phyloP scores from a whole-genome alignment of 2,888 invertebrate species.

The Nipponacmea schrenckii region DNA sequence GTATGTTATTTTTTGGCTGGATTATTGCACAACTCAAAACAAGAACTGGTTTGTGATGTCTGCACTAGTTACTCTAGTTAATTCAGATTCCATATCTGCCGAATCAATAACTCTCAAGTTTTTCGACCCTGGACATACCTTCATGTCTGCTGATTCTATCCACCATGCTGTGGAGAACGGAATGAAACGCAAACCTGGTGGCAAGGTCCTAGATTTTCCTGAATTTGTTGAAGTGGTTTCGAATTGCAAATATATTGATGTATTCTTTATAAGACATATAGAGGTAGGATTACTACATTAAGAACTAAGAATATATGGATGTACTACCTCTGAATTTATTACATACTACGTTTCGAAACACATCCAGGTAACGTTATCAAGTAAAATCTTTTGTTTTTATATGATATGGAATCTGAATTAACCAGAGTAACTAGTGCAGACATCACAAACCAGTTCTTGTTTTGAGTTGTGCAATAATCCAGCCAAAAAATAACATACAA shows the following conservation, averaged over 20 bases:
- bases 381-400: no score
- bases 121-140: slow-evolving; percentile 13
- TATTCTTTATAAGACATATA: no score
- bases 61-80: not conserved
- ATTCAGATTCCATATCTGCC: not conserved
- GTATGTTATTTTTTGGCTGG: not conserved
- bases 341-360: no score
- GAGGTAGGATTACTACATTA: no score
- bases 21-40: not conserved
- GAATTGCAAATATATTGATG: no score
- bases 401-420: not conserved
- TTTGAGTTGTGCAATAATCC: not conserved
- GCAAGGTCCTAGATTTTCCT: slow-evolving; percentile 15
- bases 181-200: not conserved
- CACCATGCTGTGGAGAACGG: slow-evolving; percentile 14
- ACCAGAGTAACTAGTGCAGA: slow-evolving; percentile 6
- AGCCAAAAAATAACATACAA: not conserved
- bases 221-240: not conserved
- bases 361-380: no score
- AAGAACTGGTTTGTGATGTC: slow-evolving; percentile 3
- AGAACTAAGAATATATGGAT: no score
- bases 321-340: no score
- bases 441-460: not conserved
- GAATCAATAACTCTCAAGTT: slow-evolving; percentile 13
- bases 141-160: no score